phyloP scores from a whole-genome alignment of 1,140 invertebrate genomes.

The Pseudomyrmex gracilis region DNA sequence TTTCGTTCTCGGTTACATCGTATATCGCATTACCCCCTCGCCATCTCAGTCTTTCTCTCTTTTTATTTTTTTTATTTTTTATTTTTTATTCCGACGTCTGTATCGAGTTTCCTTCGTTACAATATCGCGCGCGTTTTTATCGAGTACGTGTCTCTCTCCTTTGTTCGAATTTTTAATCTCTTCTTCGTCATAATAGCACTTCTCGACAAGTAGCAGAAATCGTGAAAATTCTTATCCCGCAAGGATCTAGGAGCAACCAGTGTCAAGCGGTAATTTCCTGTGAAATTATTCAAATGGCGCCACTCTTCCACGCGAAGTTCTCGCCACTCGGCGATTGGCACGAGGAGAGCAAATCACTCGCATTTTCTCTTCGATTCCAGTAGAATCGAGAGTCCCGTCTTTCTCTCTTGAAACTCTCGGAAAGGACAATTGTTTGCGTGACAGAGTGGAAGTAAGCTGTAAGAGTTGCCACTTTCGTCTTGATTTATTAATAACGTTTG shows the following conservation, averaged over 20 bases:
- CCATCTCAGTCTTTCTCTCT: background rate
- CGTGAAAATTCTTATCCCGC: conserved; percentile 22
- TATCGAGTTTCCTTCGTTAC: conserved; percentile 47
- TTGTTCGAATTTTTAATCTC: conserved; percentile 40
- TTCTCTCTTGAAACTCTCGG: conserved; percentile 18
- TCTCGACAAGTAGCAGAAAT: conserved; percentile 44
- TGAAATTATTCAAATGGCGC: conserved; percentile 76
- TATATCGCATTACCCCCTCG: conserved; percentile 6
- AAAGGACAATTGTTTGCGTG: conserved; percentile 8
- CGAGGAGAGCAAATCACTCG: conserved; percentile 37
- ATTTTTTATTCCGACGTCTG: conserved; percentile 17
- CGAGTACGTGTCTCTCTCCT: background rate
- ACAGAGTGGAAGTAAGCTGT: background rate
- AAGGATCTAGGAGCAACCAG: conserved; percentile 72
- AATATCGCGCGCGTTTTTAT: conserved; percentile 45
- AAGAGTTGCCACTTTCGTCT: conserved; percentile 1
- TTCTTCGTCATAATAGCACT: conserved; percentile 36
- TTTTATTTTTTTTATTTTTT: conserved; percentile 24
- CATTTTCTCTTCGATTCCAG: conserved; percentile 56
- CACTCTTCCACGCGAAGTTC: conserved; percentile 55
- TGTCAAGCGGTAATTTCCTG: conserved; percentile 77
- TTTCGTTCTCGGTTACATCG: conserved; percentile 23
- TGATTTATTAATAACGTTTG: background rate
- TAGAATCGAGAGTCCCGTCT: conserved; percentile 20
- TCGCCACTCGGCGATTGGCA: conserved; percentile 51